A percentile compares a stretch with the other conserved stretches of the same genome.
These are phyloP conservation scores for Priocnemis perturbator DNA, from an alignment of 2,888 invertebrate genomes.

Conservation along the genomic window DNA sequence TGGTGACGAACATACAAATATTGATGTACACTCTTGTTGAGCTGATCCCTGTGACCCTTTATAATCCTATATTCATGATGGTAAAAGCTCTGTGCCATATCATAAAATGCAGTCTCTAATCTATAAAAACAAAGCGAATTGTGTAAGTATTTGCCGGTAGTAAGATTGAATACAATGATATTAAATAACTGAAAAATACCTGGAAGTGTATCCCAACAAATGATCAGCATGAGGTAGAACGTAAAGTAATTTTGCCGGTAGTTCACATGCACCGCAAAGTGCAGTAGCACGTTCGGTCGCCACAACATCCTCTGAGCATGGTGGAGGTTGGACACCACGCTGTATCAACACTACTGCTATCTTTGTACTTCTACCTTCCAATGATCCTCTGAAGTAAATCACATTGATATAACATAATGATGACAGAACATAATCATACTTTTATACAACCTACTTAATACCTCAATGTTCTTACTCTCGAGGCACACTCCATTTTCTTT, in stretches of 20 bases:
- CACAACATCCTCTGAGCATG: slow-evolving; percentile 87
- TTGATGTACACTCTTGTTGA: slow-evolving; percentile 94
- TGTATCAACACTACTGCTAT: slow-evolving; percentile 95
- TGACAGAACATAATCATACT: not conserved
- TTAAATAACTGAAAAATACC: slow-evolving; percentile 69
- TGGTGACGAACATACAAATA: slow-evolving; percentile 96
- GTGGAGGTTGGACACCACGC: slow-evolving; percentile 85
- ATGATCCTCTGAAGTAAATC: slow-evolving; percentile 78
- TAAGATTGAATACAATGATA: slow-evolving; percentile 16
- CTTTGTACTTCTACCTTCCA: slow-evolving; percentile 84
- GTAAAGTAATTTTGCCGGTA: slow-evolving; percentile 94
- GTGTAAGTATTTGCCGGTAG: not conserved
- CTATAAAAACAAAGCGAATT: slow-evolving; percentile 73
- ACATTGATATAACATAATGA: slow-evolving; percentile 18
- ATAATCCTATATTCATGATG: slow-evolving; percentile 90
- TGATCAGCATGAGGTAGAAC: slow-evolving; percentile 94
- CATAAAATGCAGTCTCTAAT: slow-evolving; percentile 94
- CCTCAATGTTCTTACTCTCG: slow-evolving; percentile 88
- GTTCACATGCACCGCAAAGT: slow-evolving; percentile 92
- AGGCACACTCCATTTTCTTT: slow-evolving; percentile 95
- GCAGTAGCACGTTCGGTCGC: slow-evolving; percentile 94
- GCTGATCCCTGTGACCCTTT: slow-evolving; percentile 91
- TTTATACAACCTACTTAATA: slow-evolving; percentile 59
- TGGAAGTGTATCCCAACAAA: slow-evolving; percentile 81
- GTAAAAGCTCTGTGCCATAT: slow-evolving; percentile 95